Evolutionary conservation across 2,113 vertebrate genomes (phyloP), one percentile per base, ranked within the genome.

Genomic region (Sorex araneus): DNA sequence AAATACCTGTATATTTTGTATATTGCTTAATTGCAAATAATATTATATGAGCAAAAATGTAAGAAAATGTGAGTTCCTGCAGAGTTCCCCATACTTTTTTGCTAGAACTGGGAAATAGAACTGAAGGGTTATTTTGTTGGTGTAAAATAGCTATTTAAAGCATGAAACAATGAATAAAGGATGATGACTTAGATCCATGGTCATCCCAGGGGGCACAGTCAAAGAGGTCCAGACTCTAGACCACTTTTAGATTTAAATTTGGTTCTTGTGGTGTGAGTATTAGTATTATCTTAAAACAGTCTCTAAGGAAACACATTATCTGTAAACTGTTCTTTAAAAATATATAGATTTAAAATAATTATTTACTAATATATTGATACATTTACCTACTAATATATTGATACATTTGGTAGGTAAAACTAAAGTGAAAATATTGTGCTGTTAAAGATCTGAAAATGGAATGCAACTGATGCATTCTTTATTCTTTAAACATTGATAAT

Each of bases 251-350:
- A 32, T 32, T n/a, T 27, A 47, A 30, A 2, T 32, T 27, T 60
- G 87, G 32, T 19, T 34, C 18, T 19, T 34, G 7, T 19, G 21
- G 21, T 18, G 54, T 60, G 23, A 60, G 18, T 21, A 23, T 21
- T 5, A 50, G 3, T 34, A 57, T 19, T 28, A 75, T 63, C 25
- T 64, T 81, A 71, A 89, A 89, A n/a, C 92, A 5, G 60, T 57
- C 18, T 15, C 40, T 11, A 83, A 57, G 8, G 30, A 30, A 11
- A 66, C 32, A 16, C 16, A 57, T 90, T 66, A 64, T 66, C 54
- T 76, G 19, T 10, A 77, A 79, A 60, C 64, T 90, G 9, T 84
- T 94, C 60, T 21, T 83, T 92, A 60, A 93, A 71, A 57, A 88
- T 69, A 76, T 64, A 74, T 63, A 88, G 77, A 82, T 25, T 54